Percentiles rank a stretch among this genome's conserved stretches.
These are phyloP conservation scores for Leptoclinus maculatus DNA, from an alignment of 2,797 vertebrate species.

Conservation along the genomic window DNA sequence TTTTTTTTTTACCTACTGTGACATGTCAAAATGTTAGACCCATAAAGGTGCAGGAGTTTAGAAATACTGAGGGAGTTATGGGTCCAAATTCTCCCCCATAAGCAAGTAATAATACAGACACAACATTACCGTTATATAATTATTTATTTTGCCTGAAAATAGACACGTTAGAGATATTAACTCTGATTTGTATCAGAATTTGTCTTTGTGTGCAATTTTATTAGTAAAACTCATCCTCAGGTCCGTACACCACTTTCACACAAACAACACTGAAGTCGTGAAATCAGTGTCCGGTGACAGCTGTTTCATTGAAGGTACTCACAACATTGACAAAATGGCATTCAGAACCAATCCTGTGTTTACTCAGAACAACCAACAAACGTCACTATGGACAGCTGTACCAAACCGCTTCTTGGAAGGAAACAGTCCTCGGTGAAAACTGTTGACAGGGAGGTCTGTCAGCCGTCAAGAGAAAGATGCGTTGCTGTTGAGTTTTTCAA, in stretches of 20 bases:
- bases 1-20: neutral
- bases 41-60: neutral
- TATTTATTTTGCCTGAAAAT: neutral
- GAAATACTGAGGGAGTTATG: slow-evolving; percentile 7
- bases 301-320: slow-evolving; percentile 2
- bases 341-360: slow-evolving; percentile 19
- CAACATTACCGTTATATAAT: neutral
- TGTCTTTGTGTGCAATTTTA: neutral
- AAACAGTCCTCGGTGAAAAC: slow-evolving; percentile 29
- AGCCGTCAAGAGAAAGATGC: slow-evolving; percentile 42
- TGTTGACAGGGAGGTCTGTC: slow-evolving; percentile 56
- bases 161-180: neutral
- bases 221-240: neutral
- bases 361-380: slow-evolving; percentile 40
- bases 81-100: neutral
- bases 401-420: slow-evolving; percentile 27
- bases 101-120: neutral
- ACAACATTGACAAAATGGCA: slow-evolving; percentile 12
- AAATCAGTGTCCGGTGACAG: slow-evolving; percentile 8
- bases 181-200: neutral
- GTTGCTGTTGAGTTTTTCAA: slow-evolving; percentile 41
- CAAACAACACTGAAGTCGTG: slow-evolving; percentile 16
- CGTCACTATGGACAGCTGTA: slow-evolving; percentile 28
- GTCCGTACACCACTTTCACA: neutral
- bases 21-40: neutral